Conservation (phyloP, 1,140 invertebrate genomes). For the Euwallacea fornicatus region DNA sequence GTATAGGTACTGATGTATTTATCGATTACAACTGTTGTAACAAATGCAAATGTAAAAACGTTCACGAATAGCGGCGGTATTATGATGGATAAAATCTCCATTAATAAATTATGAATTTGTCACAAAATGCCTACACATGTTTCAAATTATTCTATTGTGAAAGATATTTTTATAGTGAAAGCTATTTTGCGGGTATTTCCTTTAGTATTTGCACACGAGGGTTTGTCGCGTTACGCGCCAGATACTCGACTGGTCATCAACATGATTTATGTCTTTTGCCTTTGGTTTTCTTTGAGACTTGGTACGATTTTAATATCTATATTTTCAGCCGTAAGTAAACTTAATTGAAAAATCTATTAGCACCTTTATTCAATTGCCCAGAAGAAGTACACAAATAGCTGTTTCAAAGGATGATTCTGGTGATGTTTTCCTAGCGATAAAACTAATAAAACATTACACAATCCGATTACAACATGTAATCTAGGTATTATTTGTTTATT, state of each 20-base stretch:
- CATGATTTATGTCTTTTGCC: constrained; percentile 29
- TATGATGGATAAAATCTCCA: constrained; percentile 11
- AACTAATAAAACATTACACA: background rate
- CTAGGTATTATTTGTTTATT: constrained; percentile 12
- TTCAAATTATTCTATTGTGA: constrained; percentile 22
- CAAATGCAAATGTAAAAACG: too few species aligned
- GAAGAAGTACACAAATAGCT: too few species aligned
- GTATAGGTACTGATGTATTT: too few species aligned
- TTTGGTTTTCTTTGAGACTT: constrained; percentile 35
- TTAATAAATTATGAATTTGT: constrained; percentile 15
- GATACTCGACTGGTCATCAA: background rate
- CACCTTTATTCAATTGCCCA: too few species aligned
- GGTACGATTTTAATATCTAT: constrained; percentile 24
- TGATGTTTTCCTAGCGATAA: background rate
- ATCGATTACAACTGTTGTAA: too few species aligned
- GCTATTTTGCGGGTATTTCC: background rate
- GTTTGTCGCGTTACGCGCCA: background rate
- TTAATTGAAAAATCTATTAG: too few species aligned
- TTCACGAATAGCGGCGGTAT: too few species aligned
- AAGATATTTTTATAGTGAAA: constrained; percentile 6
- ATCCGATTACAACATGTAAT: background rate
- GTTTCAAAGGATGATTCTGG: background rate
- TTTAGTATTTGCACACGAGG: background rate
- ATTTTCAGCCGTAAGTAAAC: constrained; percentile 17
- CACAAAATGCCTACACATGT: background rate